A percentile compares a stretch with the other conserved stretches of the same genome.
These are phyloP conservation scores for Stegophylla sp. DNA, from an alignment of 2,888 invertebrate genomes.

Conservation along the genomic window DNA sequence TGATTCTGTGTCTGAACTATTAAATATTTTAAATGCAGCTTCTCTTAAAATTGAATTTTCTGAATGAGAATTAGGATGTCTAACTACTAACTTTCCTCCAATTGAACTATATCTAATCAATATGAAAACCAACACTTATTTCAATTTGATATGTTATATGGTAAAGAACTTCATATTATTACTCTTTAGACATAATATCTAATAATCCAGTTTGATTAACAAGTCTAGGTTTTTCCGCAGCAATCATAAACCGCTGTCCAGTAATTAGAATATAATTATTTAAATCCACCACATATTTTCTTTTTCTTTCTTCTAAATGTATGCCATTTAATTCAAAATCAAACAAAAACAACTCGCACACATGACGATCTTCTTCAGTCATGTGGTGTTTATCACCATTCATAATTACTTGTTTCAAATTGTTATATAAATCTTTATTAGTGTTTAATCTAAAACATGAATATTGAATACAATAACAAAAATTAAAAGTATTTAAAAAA, in stretches of 20 bases:
- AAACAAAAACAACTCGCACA: slow-evolving; percentile 87
- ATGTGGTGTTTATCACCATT: slow-evolving; percentile 74
- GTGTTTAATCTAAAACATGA: slow-evolving; percentile 80
- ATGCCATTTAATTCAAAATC: slow-evolving; percentile 99
- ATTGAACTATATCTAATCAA: slow-evolving; percentile 22
- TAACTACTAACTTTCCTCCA: slow-evolving; percentile 11
- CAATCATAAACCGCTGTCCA: slow-evolving; percentile 83
- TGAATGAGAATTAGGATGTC: slow-evolving; percentile 36
- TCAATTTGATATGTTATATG: too few relatives aligned
- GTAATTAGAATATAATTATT: slow-evolving; percentile 83
- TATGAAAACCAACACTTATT: not conserved
- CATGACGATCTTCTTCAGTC: slow-evolving; percentile 80
- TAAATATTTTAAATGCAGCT: slow-evolving; percentile 84
- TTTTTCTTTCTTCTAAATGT: slow-evolving; percentile 79
- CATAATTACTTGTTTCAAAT: slow-evolving; percentile 75
- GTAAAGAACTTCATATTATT: slow-evolving; percentile 11
- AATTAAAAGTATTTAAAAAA: not conserved
- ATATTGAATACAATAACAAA: not conserved
- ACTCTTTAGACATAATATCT: slow-evolving; percentile 67
- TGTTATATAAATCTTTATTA: slow-evolving; percentile 81
- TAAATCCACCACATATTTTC: slow-evolving; percentile 79
- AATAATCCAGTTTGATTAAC: slow-evolving; percentile 76
- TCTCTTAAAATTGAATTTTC: slow-evolving; percentile 80
- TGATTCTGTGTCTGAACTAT: slow-evolving; percentile 80
- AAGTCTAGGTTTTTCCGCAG: slow-evolving; percentile 74